phyloP scores from a whole-genome alignment of 2,888 invertebrate genomes.

The Drosophila trichaetosa region DNA sequence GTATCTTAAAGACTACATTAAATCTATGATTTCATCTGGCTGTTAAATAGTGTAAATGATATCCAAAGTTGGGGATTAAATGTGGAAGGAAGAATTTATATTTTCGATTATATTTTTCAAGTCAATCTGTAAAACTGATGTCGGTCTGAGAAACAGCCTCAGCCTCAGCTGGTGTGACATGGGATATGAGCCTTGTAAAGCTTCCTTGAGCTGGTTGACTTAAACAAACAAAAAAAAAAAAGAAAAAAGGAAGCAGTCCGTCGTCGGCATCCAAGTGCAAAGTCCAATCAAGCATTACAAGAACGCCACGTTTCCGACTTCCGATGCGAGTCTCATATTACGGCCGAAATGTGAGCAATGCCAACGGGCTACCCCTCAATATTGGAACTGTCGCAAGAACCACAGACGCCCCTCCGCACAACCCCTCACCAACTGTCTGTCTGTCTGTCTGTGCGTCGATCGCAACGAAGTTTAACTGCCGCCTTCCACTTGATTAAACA shows the following conservation, averaged over 20 bases:
- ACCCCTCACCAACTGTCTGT: neutral
- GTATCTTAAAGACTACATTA: neutral
- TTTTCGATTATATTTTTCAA: neutral
- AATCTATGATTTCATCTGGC: neutral
- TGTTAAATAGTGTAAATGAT: neutral
- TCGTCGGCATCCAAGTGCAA: slow-evolving; percentile 48
- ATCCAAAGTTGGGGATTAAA: neutral
- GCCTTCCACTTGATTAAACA: slow-evolving; percentile 83
- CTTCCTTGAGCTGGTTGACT: slow-evolving; percentile 52
- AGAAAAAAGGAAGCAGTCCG: slow-evolving; percentile 34
- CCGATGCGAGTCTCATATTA: slow-evolving; percentile 79
- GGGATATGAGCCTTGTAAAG: slow-evolving; percentile 67
- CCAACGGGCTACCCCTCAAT: slow-evolving; percentile 7
- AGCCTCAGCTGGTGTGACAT: slow-evolving; percentile 47
- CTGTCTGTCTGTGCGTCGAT: slow-evolving; percentile 13
- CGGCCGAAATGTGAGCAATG: slow-evolving; percentile 60
- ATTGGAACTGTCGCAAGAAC: slow-evolving; percentile 35
- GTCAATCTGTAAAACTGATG: slow-evolving; percentile 5
- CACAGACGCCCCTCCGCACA: neutral
- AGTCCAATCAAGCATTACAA: slow-evolving; percentile 77
- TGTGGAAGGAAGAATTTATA: neutral
- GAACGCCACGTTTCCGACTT: slow-evolving; percentile 80
- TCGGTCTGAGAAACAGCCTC: slow-evolving; percentile 7
- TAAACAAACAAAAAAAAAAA: neutral
- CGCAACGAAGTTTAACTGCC: slow-evolving; percentile 62